Base-by-base conservation (phyloP, 2,797 vertebrate species). In the Potorous gilbertii region DNA sequence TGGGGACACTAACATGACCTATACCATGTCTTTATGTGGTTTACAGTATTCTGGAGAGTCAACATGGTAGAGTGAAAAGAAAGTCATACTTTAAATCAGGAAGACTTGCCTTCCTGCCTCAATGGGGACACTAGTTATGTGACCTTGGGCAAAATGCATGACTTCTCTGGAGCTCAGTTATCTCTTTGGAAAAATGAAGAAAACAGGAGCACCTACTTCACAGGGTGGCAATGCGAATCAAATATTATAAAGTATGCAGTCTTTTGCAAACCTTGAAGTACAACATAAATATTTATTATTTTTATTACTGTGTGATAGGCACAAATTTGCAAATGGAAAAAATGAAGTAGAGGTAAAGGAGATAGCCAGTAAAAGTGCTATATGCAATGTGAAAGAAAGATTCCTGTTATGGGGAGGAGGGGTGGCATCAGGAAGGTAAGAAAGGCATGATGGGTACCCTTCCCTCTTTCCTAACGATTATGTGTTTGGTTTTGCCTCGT, bases 151-250 rank as follows among this genome's bases (percentile, higher is more conserved):
- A 5, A 11, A 55, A 5, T 0, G 55, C 5, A 92, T 94, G 3
- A 56, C 4, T 0, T 81, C 55, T 52, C 11, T 54, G 62, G 74
- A 29, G 55, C 18, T 93, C 66, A 89, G 27, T 0, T 1, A 91
- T 34, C 1, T 95, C 21, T 93, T n/a, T 28, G 10, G 0, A 28
- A 52, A 90, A n/a, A 57, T 8, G 6, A 54, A 29, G 50, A 24
- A 31, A 28, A 11, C 21, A 27, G 46, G 5, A 1, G 0, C 18
- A 6, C 28, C 50, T 24, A 14, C 3, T 29, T 1, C 5, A 29
- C 18, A 27, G 16, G 21, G 10, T 28, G 54, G 9, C 87, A 54
- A 29, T 62, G 50, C 57, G 12, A 40, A 91, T 0, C 55, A 34
- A 89, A 52, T 16, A 5, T 4, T 18, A 5, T 46, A 8, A 3